These are phyloP conservation scores for Acanthaster planci DNA, from an alignment of 35 echinoderm and acorn worm genomes.

Conservation along the genomic window DNA sequence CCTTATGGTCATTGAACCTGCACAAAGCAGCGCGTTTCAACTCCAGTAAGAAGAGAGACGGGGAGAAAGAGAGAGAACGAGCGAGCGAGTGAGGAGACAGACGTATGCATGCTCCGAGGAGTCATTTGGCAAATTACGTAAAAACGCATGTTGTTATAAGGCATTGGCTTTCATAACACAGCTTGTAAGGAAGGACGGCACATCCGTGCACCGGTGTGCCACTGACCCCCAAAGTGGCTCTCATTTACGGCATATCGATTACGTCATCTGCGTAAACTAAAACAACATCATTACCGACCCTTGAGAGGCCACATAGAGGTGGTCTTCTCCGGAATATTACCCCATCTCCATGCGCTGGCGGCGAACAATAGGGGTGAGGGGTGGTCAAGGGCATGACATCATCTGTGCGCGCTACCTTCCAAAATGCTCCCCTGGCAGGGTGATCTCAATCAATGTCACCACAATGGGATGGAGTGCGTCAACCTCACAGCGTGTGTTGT, in stretches of 20 bases:
- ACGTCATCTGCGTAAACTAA: constrained; percentile 22
- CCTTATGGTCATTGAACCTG: constrained; percentile 28
- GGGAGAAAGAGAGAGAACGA: too few relatives aligned
- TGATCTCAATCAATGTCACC: constrained; percentile 20
- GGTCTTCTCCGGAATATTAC: constrained; percentile 14
- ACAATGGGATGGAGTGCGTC: constrained; percentile 16
- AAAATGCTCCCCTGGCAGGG: constrained; percentile 8
- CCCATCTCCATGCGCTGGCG: constrained; percentile 16
- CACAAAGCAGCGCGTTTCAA: constrained; percentile 25
- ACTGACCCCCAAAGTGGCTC: constrained; percentile 22
- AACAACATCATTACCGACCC: constrained; percentile 23
- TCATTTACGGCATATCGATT: constrained; percentile 13
- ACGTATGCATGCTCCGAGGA: constrained; percentile 6
- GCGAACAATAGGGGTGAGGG: constrained; percentile 21
- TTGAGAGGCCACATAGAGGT: not conserved
- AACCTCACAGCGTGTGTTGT: too few relatives aligned
- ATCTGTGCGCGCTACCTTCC: constrained; percentile 17
- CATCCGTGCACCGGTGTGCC: constrained; percentile 20
- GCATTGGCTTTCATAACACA: constrained; percentile 19
- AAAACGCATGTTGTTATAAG: constrained; percentile 28
- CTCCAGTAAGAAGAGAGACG: constrained; percentile 13
- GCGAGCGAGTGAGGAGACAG: not conserved
- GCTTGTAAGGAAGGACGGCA: not conserved
- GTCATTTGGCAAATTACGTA: constrained; percentile 31
- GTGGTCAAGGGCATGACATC: constrained; percentile 32